A percentile compares a stretch with the other conserved stretches of the same genome.
Evolutionary conservation across 2,888 invertebrate species (phyloP).

Genomic region (Junonia oenone): DNA sequence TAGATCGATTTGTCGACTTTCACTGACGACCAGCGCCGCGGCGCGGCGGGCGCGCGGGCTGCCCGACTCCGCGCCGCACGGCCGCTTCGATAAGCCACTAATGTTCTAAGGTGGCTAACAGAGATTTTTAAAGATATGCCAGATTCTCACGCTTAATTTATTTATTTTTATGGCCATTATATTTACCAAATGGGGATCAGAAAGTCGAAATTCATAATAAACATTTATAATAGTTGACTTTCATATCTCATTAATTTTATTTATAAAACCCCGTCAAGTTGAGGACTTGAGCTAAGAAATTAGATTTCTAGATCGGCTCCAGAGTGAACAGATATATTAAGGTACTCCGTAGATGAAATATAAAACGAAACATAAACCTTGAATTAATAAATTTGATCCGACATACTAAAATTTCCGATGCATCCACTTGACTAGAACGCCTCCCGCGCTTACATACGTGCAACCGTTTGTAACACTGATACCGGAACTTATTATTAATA

Average conservation of each 20-base stretch:
- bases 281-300: no score
- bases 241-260: no score
- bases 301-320: neutral
- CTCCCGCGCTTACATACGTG: no score
- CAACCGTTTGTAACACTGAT: neutral
- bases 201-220: no score
- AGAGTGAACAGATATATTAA: neutral
- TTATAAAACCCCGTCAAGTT: no score
- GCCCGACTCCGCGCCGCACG: no score
- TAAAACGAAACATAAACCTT: neutral
- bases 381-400: neutral
- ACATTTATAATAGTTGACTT: no score
- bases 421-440: no score
- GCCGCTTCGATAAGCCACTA: no score
- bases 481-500: slow-evolving; percentile 9
- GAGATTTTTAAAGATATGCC: neutral
- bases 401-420: neutral
- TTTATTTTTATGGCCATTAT: neutral
- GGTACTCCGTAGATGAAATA: neutral
- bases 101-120: no score
- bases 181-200: neutral
- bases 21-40: slow-evolving; percentile 46
- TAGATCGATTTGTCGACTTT: slow-evolving; percentile 56
- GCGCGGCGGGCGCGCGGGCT: slow-evolving; percentile 14
- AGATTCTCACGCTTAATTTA: neutral